phyloP scores from a whole-genome alignment of 1,140 invertebrate genomes.

The Lasioglossum baleicum region DNA sequence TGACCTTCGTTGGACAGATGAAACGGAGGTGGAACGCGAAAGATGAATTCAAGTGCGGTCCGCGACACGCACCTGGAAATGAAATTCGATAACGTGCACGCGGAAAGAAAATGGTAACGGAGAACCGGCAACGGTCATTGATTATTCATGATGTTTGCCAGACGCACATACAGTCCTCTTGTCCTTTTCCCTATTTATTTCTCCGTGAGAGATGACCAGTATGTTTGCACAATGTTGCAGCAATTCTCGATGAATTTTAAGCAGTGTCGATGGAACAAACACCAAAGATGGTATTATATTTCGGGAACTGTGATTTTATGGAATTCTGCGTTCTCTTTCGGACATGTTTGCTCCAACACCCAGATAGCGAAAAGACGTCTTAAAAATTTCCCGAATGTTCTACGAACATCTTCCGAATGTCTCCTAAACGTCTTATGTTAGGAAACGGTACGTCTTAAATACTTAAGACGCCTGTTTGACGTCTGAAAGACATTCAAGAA shows the following conservation, averaged over 20 bases:
- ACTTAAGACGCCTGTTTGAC: no score
- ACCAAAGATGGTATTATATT: not conserved
- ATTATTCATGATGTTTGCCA: conserved; percentile 6
- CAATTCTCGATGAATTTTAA: not conserved
- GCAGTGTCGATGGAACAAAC: no score
- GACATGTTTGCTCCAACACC: no score
- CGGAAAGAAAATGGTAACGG: not conserved
- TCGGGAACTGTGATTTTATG: not conserved
- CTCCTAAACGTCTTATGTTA: no score
- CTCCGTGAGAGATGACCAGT: not conserved
- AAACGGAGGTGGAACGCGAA: not conserved
- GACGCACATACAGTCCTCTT: not conserved
- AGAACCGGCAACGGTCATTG: not conserved
- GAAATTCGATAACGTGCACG: not conserved
- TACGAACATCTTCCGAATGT: no score
- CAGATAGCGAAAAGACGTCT: no score
- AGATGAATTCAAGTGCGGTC: not conserved
- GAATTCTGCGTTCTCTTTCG: no score
- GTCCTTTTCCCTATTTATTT: not conserved
- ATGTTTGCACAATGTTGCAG: not conserved
- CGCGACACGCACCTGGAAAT: not conserved
- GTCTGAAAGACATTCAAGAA: no score
- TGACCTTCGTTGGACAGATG: not conserved
- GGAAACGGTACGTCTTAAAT: no score
- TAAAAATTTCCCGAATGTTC: no score